phyloP scores from a whole-genome alignment of 2,113 vertebrate species.

The Pandion haliaetus region DNA sequence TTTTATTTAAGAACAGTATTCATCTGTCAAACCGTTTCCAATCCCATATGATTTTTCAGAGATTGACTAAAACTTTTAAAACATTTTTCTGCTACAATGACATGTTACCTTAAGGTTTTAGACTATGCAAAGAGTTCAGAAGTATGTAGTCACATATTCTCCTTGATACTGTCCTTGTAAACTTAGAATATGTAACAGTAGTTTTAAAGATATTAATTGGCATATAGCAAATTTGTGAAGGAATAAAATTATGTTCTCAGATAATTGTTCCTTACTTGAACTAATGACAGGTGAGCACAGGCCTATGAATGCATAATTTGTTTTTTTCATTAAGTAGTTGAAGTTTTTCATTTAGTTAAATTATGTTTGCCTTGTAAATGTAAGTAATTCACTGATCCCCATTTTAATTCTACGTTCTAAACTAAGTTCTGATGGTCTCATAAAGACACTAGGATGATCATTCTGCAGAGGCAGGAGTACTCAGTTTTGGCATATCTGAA shows the following conservation, averaged over 20 bases:
- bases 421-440: neutral
- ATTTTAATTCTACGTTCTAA: neutral
- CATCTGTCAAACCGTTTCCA: slow-evolving; percentile 26
- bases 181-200: neutral
- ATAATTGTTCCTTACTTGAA: neutral
- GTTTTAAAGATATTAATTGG: neutral
- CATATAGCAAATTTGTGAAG: neutral
- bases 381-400: neutral
- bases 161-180: neutral
- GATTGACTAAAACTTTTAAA: slow-evolving; percentile 36
- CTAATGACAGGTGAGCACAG: neutral
- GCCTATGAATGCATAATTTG: neutral
- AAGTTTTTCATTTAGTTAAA: neutral
- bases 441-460: neutral
- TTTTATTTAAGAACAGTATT: slow-evolving; percentile 65
- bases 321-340: neutral
- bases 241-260: neutral
- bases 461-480: neutral
- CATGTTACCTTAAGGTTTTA: neutral
- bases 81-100: neutral
- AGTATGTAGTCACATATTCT: neutral
- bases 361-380: neutral
- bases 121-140: neutral
- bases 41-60: slow-evolving; percentile 1
- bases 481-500: neutral